Conservation (phyloP, 2,888 invertebrate species). For the Biston betularia region DNA sequence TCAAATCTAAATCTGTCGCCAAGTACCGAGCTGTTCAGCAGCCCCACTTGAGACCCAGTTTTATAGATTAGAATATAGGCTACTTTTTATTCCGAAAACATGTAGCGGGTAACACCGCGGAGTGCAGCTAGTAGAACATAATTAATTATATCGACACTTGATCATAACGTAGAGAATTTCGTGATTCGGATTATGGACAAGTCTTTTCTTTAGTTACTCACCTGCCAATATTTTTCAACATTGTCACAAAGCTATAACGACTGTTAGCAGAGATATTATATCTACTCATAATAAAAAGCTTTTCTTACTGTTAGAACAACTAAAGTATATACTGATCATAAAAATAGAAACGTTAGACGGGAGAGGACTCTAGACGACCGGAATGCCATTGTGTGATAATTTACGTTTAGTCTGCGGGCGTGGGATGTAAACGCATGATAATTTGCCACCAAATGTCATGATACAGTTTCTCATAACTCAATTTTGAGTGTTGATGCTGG, state of each 20-base stretch:
- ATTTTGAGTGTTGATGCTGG: constrained; percentile 10
- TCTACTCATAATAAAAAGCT: neutral
- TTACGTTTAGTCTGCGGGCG: constrained; percentile 40
- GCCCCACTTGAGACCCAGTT: no score
- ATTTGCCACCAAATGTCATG: constrained; percentile 42
- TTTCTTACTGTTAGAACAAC: neutral
- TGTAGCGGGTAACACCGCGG: no score
- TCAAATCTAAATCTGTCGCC: no score
- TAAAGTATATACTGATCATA: constrained; percentile 23
- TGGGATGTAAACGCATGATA: constrained; percentile 51
- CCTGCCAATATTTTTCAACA: neutral
- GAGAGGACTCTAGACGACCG: constrained; percentile 32
- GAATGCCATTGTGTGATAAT: constrained; percentile 68
- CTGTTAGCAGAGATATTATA: constrained; percentile 3
- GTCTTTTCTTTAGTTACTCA: neutral
- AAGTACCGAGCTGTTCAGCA: no score
- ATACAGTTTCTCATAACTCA: constrained; percentile 36
- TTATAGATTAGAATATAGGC: no score
- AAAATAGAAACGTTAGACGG: constrained; percentile 20
- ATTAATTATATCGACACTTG: no score
- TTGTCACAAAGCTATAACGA: neutral
- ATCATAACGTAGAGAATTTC: neutral
- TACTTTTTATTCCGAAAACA: no score
- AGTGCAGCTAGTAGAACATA: no score
- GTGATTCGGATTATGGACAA: neutral